Percentiles rank a stretch among this genome's conserved stretches.
Evolutionary conservation across 2,113 vertebrate genomes (phyloP).

Genomic region (Phalacrocorax pelagicus): DNA sequence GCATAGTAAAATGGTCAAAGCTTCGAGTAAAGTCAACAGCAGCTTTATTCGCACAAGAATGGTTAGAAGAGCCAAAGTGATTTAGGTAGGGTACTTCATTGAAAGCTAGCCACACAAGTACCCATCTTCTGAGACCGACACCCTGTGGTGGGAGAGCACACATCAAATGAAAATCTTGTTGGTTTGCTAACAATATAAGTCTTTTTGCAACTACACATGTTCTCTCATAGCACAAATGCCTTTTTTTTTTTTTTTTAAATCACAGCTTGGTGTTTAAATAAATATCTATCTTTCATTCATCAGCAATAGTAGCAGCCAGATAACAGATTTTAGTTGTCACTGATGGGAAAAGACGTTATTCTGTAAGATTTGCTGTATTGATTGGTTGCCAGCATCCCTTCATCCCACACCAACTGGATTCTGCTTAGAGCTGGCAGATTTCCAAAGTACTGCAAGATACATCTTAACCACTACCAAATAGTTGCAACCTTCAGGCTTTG

Average conservation of each 20-base stretch:
- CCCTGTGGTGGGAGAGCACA: background rate
- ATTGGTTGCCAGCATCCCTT: conserved; percentile 69
- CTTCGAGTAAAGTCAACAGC: background rate
- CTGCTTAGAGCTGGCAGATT: conserved; percentile 63
- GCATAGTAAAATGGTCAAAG: background rate
- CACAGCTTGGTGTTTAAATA: conserved; percentile 54
- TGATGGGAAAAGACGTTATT: conserved; percentile 64
- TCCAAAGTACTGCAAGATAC: conserved; percentile 53
- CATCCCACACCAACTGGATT: conserved; percentile 71
- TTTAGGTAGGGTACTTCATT: background rate
- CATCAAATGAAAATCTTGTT: background rate
- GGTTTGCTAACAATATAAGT: background rate
- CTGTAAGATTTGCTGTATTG: conserved; percentile 61
- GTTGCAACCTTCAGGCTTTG: conserved; percentile 45
- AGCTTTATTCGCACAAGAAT: background rate
- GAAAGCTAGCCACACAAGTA: background rate
- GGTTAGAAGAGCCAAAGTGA: background rate
- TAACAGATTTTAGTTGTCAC: conserved; percentile 74
- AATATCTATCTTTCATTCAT: conserved; percentile 32
- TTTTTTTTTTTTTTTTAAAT: background rate
- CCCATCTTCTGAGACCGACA: background rate
- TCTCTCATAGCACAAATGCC: background rate
- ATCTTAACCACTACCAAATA: conserved; percentile 50
- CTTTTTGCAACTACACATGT: background rate
- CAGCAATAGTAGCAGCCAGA: conserved; percentile 43